phyloP scores from a whole-genome alignment of 2,113 vertebrate species.

The Thamnophis sirtalis region DNA sequence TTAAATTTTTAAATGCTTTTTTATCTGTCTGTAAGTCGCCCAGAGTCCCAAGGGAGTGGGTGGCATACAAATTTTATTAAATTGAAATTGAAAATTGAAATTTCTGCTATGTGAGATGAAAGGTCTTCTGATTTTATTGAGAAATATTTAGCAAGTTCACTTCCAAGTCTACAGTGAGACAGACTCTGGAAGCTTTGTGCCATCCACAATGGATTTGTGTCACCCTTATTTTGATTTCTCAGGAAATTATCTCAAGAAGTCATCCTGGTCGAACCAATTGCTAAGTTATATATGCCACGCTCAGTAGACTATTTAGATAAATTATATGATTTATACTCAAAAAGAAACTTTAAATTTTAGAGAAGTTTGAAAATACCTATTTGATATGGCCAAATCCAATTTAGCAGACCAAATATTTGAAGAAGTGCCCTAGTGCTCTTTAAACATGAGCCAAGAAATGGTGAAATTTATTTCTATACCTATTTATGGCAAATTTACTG shows the following conservation, averaged over 20 bases:
- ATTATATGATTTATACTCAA: constrained; percentile 10
- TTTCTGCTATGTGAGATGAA: not conserved
- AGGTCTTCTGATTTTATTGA: not conserved
- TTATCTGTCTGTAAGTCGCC: too few species aligned
- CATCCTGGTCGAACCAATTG: not conserved
- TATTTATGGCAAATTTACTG: not conserved
- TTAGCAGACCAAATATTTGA: not conserved
- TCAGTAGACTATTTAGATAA: not conserved
- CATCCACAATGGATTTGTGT: not conserved
- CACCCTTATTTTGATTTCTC: not conserved
- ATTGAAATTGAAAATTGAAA: too few species aligned
- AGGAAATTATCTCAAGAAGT: not conserved
- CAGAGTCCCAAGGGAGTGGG: too few species aligned
- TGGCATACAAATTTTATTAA: too few species aligned
- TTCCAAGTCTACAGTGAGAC: not conserved
- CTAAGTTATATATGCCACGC: not conserved
- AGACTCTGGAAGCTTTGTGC: not conserved
- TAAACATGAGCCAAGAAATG: constrained; percentile 4
- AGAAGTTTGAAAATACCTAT: not conserved
- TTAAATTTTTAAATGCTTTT: too few species aligned
- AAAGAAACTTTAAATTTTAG: not conserved
- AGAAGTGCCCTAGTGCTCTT: not conserved
- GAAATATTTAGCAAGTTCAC: not conserved
- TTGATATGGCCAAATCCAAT: not conserved
- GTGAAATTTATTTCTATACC: constrained; percentile 4